Conservation (phyloP, 2,888 invertebrate species). For the Apodemia hepburni region DNA sequence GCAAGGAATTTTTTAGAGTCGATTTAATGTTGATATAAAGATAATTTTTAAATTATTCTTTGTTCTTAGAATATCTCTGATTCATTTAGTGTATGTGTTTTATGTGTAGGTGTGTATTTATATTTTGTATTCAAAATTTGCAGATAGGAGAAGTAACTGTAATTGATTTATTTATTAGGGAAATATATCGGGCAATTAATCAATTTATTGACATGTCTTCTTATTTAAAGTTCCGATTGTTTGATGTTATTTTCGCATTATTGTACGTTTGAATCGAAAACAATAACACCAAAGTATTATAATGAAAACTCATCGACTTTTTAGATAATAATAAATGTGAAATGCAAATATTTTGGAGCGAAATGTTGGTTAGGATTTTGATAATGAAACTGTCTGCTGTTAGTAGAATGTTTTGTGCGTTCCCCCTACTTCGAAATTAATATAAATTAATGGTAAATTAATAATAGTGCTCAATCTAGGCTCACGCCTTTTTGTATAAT, state of each 20-base stretch:
- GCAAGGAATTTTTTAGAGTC: conserved; percentile 38
- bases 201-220: conserved; percentile 28
- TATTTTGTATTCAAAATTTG: conserved; percentile 39
- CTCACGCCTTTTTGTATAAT: conserved; percentile 40
- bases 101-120: conserved; percentile 58
- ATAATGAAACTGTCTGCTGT: conserved; percentile 44
- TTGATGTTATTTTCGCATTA: conserved; percentile 30
- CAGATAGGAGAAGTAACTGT: conserved; percentile 39
- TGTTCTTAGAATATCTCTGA: conserved; percentile 62
- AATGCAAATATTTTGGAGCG: conserved; percentile 68
- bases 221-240: conserved; percentile 28
- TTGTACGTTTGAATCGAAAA: conserved; percentile 55
- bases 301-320: conserved; percentile 75
- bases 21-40: conserved; percentile 49
- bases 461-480: conserved; percentile 74
- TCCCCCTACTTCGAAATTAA: conserved; percentile 55
- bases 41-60: conserved; percentile 52
- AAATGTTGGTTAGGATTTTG: conserved; percentile 56
- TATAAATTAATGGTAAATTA: conserved; percentile 54
- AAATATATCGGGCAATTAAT: conserved; percentile 61
- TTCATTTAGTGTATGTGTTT: conserved; percentile 71
- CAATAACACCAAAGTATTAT: conserved; percentile 75
- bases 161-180: conserved; percentile 75
- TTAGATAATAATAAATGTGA: conserved; percentile 74
- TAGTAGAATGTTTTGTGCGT: conserved; percentile 72